These are phyloP conservation scores for Zophobas morio DNA, from an alignment of 1,140 invertebrate species.

Conservation along the genomic window DNA sequence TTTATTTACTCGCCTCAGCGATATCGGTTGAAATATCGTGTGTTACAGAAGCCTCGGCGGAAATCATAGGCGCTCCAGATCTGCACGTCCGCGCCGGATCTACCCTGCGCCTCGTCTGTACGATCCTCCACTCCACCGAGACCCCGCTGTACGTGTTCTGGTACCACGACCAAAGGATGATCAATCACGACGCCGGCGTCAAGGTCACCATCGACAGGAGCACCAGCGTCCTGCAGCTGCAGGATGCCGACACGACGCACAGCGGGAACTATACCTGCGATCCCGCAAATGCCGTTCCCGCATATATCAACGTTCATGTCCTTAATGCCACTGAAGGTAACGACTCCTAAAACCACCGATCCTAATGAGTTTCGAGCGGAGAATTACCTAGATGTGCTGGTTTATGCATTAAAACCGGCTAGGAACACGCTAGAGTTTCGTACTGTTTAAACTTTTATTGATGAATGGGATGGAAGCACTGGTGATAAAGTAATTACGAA, in stretches of 20 bases:
- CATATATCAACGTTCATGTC: conserved; percentile 79
- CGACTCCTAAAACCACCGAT: background rate
- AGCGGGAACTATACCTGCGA: conserved; percentile 79
- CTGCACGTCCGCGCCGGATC: conserved; percentile 83
- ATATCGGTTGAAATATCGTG: conserved; percentile 27
- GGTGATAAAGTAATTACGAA: conserved; percentile 12
- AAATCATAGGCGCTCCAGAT: conserved; percentile 82
- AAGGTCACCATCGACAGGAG: conserved; percentile 67
- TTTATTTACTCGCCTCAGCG: conserved; percentile 38
- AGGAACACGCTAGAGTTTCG: background rate
- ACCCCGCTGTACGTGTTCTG: conserved; percentile 84
- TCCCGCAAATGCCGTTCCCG: conserved; percentile 77
- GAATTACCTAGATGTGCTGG: background rate
- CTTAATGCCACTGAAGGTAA: conserved; percentile 68
- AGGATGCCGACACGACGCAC: conserved; percentile 71
- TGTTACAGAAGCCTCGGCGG: conserved; percentile 78
- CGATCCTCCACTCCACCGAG: conserved; percentile 79
- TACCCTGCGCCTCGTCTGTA: conserved; percentile 79
- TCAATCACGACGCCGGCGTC: conserved; percentile 77
- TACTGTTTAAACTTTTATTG: conserved; percentile 9
- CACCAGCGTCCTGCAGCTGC: conserved; percentile 71
- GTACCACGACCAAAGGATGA: conserved; percentile 82
- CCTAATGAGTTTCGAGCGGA: too few relatives aligned
- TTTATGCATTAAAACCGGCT: conserved; percentile 6
- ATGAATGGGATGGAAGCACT: background rate